Percentiles rank a stretch among this genome's conserved stretches.
These are phyloP conservation scores for Zosterops hypoxanthus DNA, from an alignment of 2,113 vertebrate genomes.

Conservation along the genomic window DNA sequence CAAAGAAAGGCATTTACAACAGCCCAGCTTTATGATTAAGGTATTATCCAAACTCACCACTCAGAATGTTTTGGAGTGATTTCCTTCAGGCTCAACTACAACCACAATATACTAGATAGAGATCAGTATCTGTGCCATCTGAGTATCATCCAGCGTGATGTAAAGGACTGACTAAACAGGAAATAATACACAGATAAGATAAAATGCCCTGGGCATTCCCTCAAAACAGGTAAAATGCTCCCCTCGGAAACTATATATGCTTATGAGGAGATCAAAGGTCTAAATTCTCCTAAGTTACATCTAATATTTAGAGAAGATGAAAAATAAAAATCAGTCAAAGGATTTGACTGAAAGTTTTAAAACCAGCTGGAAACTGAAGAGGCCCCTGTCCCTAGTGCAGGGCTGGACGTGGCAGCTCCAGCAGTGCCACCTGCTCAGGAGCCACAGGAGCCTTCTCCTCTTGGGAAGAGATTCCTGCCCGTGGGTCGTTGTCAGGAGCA, in stretches of 20 bases:
- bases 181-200: neutral
- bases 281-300: neutral
- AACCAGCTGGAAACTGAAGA: neutral
- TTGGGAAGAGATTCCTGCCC: neutral
- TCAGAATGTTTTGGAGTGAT: neutral
- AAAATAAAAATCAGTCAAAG: neutral
- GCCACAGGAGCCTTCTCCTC: neutral
- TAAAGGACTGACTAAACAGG: neutral
- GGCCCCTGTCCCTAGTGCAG: neutral
- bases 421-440: neutral
- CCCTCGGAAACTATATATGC: neutral
- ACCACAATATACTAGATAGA: neutral
- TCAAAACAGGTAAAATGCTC: neutral
- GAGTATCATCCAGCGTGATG: neutral
- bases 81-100: neutral
- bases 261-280: neutral
- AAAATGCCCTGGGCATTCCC: neutral
- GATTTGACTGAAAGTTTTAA: neutral
- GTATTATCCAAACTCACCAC: neutral
- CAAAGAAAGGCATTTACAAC: neutral
- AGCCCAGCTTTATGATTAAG: neutral
- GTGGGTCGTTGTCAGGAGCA: fast-evolving
- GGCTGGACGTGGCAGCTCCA: neutral
- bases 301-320: neutral
- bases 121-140: neutral